Evolutionary conservation across 2,113 vertebrate species (phyloP).

Genomic region (Erythrocebus patas): DNA sequence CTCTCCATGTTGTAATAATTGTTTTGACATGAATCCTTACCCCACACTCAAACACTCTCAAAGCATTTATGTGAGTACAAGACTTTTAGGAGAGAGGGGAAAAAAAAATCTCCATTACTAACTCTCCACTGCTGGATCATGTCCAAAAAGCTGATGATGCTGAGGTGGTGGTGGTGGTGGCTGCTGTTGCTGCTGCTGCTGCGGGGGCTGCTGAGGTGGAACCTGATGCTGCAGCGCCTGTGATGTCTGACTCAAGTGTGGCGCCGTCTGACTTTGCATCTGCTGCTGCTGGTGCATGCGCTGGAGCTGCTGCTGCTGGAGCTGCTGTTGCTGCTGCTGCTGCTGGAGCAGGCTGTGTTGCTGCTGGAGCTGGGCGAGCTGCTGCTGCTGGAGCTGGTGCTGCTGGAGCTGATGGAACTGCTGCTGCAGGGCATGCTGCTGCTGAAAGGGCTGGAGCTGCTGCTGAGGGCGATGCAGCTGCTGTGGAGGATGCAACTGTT

Average conservation of each 20-base stretch:
- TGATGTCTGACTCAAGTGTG: constrained; percentile 76
- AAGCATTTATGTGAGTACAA: neutral
- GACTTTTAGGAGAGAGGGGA: neutral
- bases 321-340: constrained; percentile 78
- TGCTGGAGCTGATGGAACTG: constrained; percentile 87
- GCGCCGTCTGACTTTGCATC: constrained; percentile 80
- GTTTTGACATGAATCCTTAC: neutral
- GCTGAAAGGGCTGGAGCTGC: constrained; percentile 87
- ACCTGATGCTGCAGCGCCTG: constrained; percentile 85
- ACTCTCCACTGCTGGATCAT: constrained; percentile 93
- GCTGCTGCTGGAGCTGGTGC: constrained; percentile 83
- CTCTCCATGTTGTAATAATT: neutral
- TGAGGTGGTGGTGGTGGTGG: constrained; percentile 78
- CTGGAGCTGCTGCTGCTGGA: constrained; percentile 87
- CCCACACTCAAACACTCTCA: neutral
- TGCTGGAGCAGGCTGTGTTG: constrained; percentile 78
- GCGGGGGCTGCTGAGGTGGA: constrained; percentile 82
- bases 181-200: constrained; percentile 78
- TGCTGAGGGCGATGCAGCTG: constrained; percentile 87
- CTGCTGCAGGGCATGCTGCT: constrained; percentile 86
- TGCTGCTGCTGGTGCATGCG: constrained; percentile 84
- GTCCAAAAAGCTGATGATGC: constrained; percentile 91
- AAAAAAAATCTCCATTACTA: constrained; percentile 75
- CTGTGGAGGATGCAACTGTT: constrained; percentile 85
- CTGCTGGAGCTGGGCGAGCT: constrained; percentile 84